Evolutionary conservation across 2,888 invertebrate species (phyloP), one percentile per base, ranked within the genome.

Genomic region (Leptothorax acervorum): DNA sequence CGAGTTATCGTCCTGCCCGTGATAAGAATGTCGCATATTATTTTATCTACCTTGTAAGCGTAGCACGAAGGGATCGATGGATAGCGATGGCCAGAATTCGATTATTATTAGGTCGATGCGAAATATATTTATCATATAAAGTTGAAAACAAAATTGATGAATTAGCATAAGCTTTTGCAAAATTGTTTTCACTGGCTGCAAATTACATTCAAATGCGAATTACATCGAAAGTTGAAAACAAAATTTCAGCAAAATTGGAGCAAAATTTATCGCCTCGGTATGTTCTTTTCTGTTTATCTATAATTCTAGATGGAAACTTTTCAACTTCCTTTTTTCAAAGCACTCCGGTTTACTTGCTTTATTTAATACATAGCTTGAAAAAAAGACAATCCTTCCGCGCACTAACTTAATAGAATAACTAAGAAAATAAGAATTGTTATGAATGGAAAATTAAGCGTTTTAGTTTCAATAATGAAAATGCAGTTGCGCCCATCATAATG

Each of bases 391-490:
- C 3, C 12, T 11, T 9, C n/a, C 35, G 11, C 11, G 4, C 18
- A 3, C 39, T n/a, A 39, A 35, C 11, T 63, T 42, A 23, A 65
- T 42, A 23, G 3, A 23, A 2, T 39, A 11, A 39, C 3, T 63
- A 23, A 15, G 5, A 23, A 65, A 42, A 42, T 23, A 42, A 65
- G 8, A 42, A 42, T 9, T 42, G 1, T 42, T 42, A 65, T 11
- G 8, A 23, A 65, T 11, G 8, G 0, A 51, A 68, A 51, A 51
- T 48, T 5, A n/a, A 71, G n/a, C 23, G 6, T n/a, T 51, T n/a
- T n/a, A 9, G 23, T 73, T 57, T 39, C 18, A 42, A 73, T 70
- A 18, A 0, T 70, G 3, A 70, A 68, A 53, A 51, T 73, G 28
- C 8, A 45, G 42, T 35, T 35, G 18, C 31, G 9, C 8, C 0